Base-by-base conservation (phyloP, 2,113 vertebrate genomes). In the Microtus pennsylvanicus region DNA sequence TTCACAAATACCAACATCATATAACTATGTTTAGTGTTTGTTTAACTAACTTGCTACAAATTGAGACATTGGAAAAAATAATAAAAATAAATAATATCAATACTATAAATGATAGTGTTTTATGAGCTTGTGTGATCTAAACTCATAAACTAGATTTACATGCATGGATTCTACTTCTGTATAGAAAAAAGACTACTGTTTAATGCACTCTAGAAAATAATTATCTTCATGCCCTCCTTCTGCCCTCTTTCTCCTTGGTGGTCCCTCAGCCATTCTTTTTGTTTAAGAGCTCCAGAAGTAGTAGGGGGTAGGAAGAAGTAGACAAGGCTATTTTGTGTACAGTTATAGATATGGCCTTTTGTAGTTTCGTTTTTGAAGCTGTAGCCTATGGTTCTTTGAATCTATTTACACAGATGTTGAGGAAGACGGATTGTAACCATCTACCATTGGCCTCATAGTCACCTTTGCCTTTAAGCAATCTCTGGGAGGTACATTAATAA, bases 401-500 rank as follows among this genome's bases (percentile, higher is more conserved):
- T 97, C 87, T 99, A 98, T 99, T 99, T 99, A 99, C 98, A 99
- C 98, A 99, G 99, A 99, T 99, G 99, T 98, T 98, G 97, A 98
- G 89, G 94, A 97, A 98, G 97, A 98, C 87, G 97, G 98, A 95
- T 98, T 98, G 98, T 97, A 98, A 98, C 98, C 98, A 98, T 98
- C 98, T 96, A 98, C 98, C 97, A 97, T 97, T 98, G 63, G 98
- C 99, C 98, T 98, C 96, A 83, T 65, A 38, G 98, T 99, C 98
- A 98, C 98, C 98, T 99, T 95, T 99, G 98, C 98, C 98, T 99
- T 98, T 97, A 97, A 99, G 98, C 98, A 98, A 96, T 98, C 98
- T 98, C 98, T 98, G 98, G 98, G 98, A 98, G 98, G 98, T 98
- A 98, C 98, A 98, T 98, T 98, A 98, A 99, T 98, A 98, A 98